Conservation (phyloP, 2,113 vertebrate genomes). For the Anthoscopus minutus region DNA sequence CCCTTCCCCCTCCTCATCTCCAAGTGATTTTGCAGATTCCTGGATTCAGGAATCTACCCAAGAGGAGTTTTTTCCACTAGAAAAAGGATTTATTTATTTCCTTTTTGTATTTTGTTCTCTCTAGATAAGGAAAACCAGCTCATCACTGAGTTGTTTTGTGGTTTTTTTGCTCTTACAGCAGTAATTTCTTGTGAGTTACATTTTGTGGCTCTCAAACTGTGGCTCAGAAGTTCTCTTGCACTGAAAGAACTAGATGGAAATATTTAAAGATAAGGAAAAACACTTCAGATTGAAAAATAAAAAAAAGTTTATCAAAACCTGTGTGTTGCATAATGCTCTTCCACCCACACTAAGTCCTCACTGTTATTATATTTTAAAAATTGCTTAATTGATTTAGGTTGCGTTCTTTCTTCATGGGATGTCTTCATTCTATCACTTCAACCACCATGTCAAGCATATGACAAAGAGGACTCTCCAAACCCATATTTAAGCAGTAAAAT, state of each 20-base stretch:
- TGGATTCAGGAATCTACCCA: background rate
- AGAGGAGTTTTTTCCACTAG: background rate
- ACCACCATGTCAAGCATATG: background rate
- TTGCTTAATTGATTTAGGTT: background rate
- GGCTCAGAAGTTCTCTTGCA: background rate
- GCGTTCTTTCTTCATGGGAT: background rate
- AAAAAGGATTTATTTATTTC: background rate
- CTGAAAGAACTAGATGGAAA: background rate
- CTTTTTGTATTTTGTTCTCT: background rate
- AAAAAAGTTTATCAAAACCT: background rate
- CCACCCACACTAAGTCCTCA: background rate
- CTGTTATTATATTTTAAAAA: background rate
- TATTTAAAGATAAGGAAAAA: background rate
- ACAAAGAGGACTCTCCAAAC: background rate
- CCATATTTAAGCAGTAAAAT: background rate
- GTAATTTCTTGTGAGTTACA: background rate
- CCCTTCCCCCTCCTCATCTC: background rate
- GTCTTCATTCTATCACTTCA: background rate
- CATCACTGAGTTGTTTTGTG: fast-evolving
- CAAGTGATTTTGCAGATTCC: conserved; percentile 22
- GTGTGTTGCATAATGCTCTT: background rate
- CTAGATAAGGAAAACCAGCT: background rate
- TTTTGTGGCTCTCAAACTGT: background rate
- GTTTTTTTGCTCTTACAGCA: background rate
- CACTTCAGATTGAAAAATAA: background rate